These are phyloP conservation scores for Brachystomella parvula DNA, from an alignment of 1,140 invertebrate genomes.

Conservation along the genomic window DNA sequence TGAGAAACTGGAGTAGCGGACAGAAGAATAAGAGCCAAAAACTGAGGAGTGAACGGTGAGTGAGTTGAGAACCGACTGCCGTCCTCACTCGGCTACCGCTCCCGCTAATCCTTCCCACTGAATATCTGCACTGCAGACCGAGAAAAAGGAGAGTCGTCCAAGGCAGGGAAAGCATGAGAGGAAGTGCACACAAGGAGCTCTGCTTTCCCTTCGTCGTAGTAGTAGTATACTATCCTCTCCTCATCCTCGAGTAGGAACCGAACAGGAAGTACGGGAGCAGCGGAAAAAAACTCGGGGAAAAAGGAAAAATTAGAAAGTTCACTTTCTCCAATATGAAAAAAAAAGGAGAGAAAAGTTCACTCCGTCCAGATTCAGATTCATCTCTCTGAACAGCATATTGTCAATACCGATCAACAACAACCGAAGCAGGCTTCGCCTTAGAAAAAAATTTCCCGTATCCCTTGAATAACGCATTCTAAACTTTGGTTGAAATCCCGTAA, in stretches of 20 bases:
- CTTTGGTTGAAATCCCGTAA: too few relatives aligned
- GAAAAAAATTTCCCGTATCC: too few relatives aligned
- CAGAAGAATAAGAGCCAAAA: too few relatives aligned
- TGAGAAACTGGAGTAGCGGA: too few relatives aligned
- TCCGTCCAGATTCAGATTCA: background rate
- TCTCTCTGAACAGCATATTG: too few relatives aligned
- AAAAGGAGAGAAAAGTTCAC: background rate
- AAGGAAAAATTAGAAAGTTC: background rate
- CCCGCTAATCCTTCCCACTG: background rate
- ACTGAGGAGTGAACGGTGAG: background rate
- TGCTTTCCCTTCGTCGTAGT: too few relatives aligned
- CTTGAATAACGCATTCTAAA: too few relatives aligned
- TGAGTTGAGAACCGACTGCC: background rate
- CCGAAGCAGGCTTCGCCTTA: too few relatives aligned
- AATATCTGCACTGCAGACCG: conserved; percentile 8
- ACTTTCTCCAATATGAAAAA: too few relatives aligned
- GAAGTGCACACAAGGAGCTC: background rate
- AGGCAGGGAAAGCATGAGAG: background rate
- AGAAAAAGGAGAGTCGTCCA: background rate
- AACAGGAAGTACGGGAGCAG: too few relatives aligned
- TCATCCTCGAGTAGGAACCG: background rate
- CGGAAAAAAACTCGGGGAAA: background rate
- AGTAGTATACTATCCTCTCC: too few relatives aligned
- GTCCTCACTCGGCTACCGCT: background rate
- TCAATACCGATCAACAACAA: too few relatives aligned